Conservation (phyloP, 2,888 invertebrate species). For the Erebia palarica region DNA sequence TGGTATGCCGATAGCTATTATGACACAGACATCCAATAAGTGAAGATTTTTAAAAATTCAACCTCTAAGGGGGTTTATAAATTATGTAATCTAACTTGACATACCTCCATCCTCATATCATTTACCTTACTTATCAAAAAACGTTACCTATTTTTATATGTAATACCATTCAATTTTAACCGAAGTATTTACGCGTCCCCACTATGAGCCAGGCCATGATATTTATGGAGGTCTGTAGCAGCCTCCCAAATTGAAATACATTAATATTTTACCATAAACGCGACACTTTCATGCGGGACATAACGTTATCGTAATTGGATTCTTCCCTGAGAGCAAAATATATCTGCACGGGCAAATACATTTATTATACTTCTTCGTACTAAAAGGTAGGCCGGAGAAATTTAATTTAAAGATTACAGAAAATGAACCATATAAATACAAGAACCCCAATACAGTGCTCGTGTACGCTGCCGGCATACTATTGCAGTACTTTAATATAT, state of each 20-base stretch:
- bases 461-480: neutral
- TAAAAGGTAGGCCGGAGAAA: constrained; percentile 37
- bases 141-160: neutral
- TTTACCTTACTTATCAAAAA: neutral
- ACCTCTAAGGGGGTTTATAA: too few relatives aligned
- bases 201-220: constrained; percentile 68
- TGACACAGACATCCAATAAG: too few relatives aligned
- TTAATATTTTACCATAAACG: constrained; percentile 82
- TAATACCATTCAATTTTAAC: constrained; percentile 69
- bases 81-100: too few relatives aligned
- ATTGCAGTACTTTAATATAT: neutral
- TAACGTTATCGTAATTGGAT: constrained; percentile 81
- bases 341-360: constrained; percentile 46
- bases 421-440: constrained; percentile 20
- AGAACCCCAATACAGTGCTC: neutral
- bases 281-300: constrained; percentile 80
- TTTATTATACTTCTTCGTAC: constrained; percentile 41
- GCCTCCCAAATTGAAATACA: constrained; percentile 81
- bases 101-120: too few relatives aligned
- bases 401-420: constrained; percentile 38
- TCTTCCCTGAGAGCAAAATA: constrained; percentile 70
- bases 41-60: too few relatives aligned
- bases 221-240: constrained; percentile 80
- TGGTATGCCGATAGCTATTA: too few relatives aligned
- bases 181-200: constrained; percentile 76